Evolutionary conservation across 2,797 vertebrate genomes (phyloP).

Genomic region (Sitta carolinensis): DNA sequence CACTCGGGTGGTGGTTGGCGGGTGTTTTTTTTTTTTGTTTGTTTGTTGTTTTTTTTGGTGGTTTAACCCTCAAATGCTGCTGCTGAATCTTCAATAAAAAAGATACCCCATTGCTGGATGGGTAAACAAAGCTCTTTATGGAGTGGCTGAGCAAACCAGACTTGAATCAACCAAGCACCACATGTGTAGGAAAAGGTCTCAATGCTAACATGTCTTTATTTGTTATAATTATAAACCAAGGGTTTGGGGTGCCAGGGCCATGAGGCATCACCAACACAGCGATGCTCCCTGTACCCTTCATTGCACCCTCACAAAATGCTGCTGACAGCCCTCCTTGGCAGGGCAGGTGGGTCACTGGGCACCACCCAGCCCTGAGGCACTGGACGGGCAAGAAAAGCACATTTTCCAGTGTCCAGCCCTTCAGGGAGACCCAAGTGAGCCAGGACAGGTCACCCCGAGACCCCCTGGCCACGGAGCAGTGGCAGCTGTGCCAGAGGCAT

Average conservation of each 20-base stretch:
- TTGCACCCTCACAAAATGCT: rapidly evolving
- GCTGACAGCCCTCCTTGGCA: rapidly evolving
- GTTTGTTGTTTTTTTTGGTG: background rate
- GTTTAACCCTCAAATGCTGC: background rate
- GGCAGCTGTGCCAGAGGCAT: background rate
- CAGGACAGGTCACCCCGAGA: background rate
- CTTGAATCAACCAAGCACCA: rapidly evolving
- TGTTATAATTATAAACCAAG: background rate
- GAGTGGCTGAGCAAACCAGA: background rate
- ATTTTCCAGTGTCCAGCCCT: background rate
- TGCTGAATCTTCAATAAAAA: background rate
- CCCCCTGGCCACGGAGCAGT: rapidly evolving
- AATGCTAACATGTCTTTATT: rapidly evolving
- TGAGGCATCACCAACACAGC: rapidly evolving
- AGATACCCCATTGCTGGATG: background rate
- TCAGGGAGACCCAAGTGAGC: rapidly evolving
- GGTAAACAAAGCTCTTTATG: background rate
- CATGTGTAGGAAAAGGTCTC: background rate
- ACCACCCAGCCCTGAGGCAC: background rate
- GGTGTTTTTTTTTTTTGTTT: too few species aligned
- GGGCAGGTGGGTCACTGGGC: rapidly evolving
- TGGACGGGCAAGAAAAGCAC: rapidly evolving
- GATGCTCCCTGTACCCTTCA: background rate
- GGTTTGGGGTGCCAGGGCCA: background rate
- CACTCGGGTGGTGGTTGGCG: rapidly evolving